Base-by-base conservation (phyloP, 2,888 invertebrate species). In the Nomada flava region DNA sequence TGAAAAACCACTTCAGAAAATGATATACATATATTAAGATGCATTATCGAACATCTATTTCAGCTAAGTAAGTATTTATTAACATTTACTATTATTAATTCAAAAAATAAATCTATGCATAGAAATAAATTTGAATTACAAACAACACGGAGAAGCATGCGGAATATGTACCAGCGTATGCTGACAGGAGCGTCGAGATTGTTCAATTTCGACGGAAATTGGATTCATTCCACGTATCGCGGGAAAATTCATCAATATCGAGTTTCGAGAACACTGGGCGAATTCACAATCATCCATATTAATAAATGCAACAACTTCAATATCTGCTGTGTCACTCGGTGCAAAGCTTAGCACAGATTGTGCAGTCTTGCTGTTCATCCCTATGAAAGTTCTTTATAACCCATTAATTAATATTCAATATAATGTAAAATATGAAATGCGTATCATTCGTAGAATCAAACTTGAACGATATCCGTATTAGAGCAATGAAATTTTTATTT, bases 201-300 rank as follows among this genome's bases (percentile, higher is more conserved):
- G 60, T 68, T 69, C 60, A 69, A 74, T 69, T 75, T 47, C 42
- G 5, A 20, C n/a, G 53, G 42, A 53, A 68, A 75, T 75, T 75
- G 60, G 55, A 75, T 75, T 60, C 52, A 36, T 69, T 75, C 44
- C 44, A 3, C 13, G 63, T 53, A 29, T 55, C 42, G n/a, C 18
- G 5, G 18, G 18, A 55, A 60, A 47, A 69, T 60, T 53, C 52
- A 29, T 42, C 57, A 60, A 36, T 68, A 74, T 68, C 52, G 75
- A 52, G 44, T 62, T 68, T 50, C n/a, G 18, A n/a, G 60, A 52
- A 75, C 26, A 18, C 52, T 36, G 29, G 18, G 60, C 23, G 13
- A 67, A 67, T 47, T 59, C 57, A 18, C 26, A 55, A 47, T 67
- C 42, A 50, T 68, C 50, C 15, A 52, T 60, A 26, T 60, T 13